A percentile compares a stretch with the other conserved stretches of the same genome.
Conservation (phyloP, 2,113 vertebrate species). For the Argyrosomus japonicus region DNA sequence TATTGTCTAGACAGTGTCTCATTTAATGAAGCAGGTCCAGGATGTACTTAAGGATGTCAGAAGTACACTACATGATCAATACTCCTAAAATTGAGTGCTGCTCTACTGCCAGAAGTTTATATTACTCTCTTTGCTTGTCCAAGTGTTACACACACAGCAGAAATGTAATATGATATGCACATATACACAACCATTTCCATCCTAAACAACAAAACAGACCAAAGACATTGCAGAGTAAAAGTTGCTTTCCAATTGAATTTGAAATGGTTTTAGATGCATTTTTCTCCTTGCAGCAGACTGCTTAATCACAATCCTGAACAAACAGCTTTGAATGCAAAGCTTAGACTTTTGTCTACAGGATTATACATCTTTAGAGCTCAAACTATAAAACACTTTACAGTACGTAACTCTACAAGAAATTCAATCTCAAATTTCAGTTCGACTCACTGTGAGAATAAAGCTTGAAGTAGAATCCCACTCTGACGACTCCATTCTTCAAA, state of each 20-base stretch:
- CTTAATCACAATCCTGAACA: background rate
- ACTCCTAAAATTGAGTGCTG: background rate
- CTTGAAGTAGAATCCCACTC: slow-evolving; percentile 35
- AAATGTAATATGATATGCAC: background rate
- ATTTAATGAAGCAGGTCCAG: background rate
- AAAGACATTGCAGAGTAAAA: background rate
- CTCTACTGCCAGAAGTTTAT: background rate
- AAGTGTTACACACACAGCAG: background rate
- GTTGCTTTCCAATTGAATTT: background rate
- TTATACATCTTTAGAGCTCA: background rate
- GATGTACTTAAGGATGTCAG: background rate
- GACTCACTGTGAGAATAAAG: slow-evolving; percentile 57
- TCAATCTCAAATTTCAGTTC: too few species aligned
- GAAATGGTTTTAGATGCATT: background rate
- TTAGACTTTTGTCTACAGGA: background rate
- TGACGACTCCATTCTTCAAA: slow-evolving; percentile 36
- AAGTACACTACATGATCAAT: background rate
- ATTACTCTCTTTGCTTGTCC: background rate
- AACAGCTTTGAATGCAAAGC: background rate
- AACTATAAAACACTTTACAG: background rate
- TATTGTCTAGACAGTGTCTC: background rate
- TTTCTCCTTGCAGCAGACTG: background rate
- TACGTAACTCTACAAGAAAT: too few species aligned
- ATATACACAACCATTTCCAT: background rate
- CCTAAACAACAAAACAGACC: background rate